A percentile compares a stretch with the other conserved stretches of the same genome.
Evolutionary conservation across 2,888 invertebrate species (phyloP).

Genomic region (Lithophane leautieri): DNA sequence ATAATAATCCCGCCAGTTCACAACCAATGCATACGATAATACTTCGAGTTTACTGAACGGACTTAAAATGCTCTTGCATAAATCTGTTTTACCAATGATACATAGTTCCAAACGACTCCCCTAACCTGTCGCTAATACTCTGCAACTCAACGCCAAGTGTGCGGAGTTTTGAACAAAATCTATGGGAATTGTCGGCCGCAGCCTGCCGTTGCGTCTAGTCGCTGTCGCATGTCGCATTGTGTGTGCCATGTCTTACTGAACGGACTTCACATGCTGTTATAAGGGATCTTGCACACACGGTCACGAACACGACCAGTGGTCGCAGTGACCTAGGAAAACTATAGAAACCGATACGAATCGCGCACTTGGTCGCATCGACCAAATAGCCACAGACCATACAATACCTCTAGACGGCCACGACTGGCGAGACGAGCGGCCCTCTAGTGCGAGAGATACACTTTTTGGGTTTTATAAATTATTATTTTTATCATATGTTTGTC

Average conservation of each 20-base stretch:
- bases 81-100: not conserved
- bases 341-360: no score
- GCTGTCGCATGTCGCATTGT: not conserved
- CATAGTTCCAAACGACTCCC: not conserved
- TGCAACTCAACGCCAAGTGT: not conserved
- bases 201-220: not conserved
- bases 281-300: no score
- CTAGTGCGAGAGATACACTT: no score
- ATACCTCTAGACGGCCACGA: no score
- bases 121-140: not conserved
- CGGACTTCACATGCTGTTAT: not conserved
- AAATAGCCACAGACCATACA: no score
- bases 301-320: no score
- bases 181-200: not conserved
- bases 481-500: no score
- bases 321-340: no score
- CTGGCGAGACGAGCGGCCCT: no score
- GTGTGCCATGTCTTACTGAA: not conserved
- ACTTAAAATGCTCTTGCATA: not conserved
- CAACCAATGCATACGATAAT: not conserved
- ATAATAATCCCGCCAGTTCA: not conserved
- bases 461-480: no score
- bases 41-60: not conserved
- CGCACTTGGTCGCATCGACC: no score
- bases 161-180: not conserved